Evolutionary conservation across 2,113 vertebrate species (phyloP).

Genomic region (Salminus brasiliensis): DNA sequence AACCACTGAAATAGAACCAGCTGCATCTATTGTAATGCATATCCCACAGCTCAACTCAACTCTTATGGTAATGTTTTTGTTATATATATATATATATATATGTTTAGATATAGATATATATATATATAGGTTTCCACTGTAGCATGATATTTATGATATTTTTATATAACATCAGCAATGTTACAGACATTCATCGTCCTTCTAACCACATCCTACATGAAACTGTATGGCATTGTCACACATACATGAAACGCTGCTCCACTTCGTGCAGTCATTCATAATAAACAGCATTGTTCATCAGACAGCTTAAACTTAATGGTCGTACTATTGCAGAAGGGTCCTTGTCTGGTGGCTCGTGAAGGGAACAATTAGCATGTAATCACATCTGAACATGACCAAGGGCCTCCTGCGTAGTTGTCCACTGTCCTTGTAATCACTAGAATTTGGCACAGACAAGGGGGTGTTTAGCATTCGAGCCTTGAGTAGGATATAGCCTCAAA

Average conservation of each 20-base stretch:
- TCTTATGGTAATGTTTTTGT: no score
- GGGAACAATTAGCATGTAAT: slow-evolving; percentile 46
- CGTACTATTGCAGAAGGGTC: slow-evolving; percentile 1
- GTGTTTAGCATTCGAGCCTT: slow-evolving; percentile 21
- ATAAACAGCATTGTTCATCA: slow-evolving; percentile 19
- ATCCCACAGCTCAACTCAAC: background rate
- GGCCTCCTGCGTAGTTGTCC: slow-evolving; percentile 39
- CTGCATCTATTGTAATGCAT: background rate
- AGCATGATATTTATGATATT: background rate
- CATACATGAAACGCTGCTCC: background rate
- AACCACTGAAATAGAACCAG: slow-evolving; percentile 8
- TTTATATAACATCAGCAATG: slow-evolving; percentile 5
- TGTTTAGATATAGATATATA: background rate
- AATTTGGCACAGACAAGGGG: slow-evolving; percentile 14
- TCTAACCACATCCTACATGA: no score
- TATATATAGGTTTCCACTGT: background rate
- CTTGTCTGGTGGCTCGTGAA: slow-evolving; percentile 32
- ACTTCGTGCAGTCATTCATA: slow-evolving; percentile 1
- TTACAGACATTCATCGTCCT: slow-evolving; percentile 6
- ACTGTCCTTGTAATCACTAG: slow-evolving; percentile 32
- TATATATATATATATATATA: background rate
- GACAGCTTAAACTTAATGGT: background rate
- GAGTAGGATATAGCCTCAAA: slow-evolving; percentile 11
- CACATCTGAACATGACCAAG: slow-evolving; percentile 42
- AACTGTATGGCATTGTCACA: background rate